Base-by-base conservation (phyloP, 2,888 invertebrate species). In the Rhogogaster chlorosoma region DNA sequence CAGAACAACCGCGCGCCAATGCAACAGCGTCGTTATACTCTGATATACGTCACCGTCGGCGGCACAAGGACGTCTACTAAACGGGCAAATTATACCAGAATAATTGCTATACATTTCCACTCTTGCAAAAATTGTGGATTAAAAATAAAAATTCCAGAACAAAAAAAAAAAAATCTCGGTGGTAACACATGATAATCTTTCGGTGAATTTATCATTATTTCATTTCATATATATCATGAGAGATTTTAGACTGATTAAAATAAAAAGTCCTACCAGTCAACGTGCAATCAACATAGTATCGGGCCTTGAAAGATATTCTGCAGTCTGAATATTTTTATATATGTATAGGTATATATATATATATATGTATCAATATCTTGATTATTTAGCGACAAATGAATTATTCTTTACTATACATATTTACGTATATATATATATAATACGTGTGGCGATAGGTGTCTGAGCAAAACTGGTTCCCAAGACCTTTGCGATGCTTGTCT, bases 11-110 rank as follows among this genome's bases (percentile, higher is more conserved):
- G 10, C 18, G 29, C 77, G 29, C 77, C 49, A 77, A 77, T 77
- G 77, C 77, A 77, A 77, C 77, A 67, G 70, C 80, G 53, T 80
- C 84, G 82, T 67, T 32, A 71, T 36, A 85, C 86, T 61, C 12
- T 64, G 80, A 80, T 45, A 80, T 88, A 89, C 89, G 91, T 91
- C 90, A 61, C 61, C 80, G 61, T 80, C 84, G 70, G 22, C 87
- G 88, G 88, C 88, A 89, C 91, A 92, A 92, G 92, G 91, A 92
- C 91, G 90, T 88, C 90, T 86, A 88, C 89, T 91, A 89, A 90
- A 90, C 88, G 89, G 91, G 88, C 87, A 88, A 91, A 91, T 92
- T 92, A 91, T 90, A 87, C 89, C 87, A 89, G 87, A 89, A 89
- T 91, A 89, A 91, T 92, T 90, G 90, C 89, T 85, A 26, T 83